Evolutionary conservation across 2,888 invertebrate genomes (phyloP).

Genomic region (Iselma pallidipennis): DNA sequence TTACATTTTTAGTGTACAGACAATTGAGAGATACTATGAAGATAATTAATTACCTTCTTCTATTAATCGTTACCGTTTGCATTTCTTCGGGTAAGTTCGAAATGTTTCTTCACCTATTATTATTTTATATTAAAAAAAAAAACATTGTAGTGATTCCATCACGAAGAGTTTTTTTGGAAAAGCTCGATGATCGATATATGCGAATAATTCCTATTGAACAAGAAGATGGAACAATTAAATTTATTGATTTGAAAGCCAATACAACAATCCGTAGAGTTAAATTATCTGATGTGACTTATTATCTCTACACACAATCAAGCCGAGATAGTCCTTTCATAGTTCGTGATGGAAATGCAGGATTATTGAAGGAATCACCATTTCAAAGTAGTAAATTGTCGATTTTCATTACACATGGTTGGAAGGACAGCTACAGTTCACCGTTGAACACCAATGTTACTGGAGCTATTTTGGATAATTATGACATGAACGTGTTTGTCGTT

Average conservation of each 20-base stretch:
- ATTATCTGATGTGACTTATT: constrained; percentile 35
- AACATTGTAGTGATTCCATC: background rate
- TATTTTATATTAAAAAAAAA: background rate
- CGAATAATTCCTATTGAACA: too few relatives aligned
- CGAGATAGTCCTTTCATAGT: constrained; percentile 13
- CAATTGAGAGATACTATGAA: too few relatives aligned
- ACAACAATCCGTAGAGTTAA: constrained; percentile 10
- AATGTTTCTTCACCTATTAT: background rate
- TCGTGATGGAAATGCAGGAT: constrained; percentile 23
- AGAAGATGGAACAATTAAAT: constrained; percentile 2
- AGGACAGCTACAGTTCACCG: constrained; percentile 35
- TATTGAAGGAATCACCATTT: constrained; percentile 35
- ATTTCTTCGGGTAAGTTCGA: constrained; percentile 13
- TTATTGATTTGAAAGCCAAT: constrained; percentile 7
- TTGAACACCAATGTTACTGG: constrained; percentile 34
- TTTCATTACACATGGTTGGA: constrained; percentile 50
- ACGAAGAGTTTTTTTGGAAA: background rate
- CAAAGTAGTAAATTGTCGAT: too few relatives aligned
- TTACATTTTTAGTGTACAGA: background rate
- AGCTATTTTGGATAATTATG: constrained; percentile 34
- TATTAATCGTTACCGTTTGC: constrained; percentile 1
- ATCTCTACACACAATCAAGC: constrained; percentile 36
- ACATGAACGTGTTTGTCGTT: constrained; percentile 48
- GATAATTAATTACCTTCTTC: background rate
- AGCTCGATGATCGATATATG: too few relatives aligned